Evolutionary conservation across 2,113 vertebrate genomes (phyloP).

Genomic region (Amphiprion percula): DNA sequence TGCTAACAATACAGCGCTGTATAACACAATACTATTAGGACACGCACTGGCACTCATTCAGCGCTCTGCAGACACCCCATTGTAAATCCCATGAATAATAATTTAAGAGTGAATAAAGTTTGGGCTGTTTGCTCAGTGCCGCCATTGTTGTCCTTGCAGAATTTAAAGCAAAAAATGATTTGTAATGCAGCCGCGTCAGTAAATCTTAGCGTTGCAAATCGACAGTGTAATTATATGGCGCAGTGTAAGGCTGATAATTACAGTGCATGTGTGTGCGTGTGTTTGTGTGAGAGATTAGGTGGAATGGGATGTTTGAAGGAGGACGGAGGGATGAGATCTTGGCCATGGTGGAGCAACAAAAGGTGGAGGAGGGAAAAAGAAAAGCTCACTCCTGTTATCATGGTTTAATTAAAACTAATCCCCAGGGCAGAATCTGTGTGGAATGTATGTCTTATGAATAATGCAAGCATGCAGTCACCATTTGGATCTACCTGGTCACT

Average conservation of each 20-base stretch:
- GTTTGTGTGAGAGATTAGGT: slow-evolving; percentile 33
- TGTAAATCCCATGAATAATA: slow-evolving; percentile 73
- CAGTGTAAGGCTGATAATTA: slow-evolving; percentile 62
- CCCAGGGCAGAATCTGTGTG: slow-evolving; percentile 7
- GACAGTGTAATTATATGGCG: slow-evolving; percentile 63
- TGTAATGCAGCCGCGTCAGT: slow-evolving; percentile 23
- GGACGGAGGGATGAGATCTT: slow-evolving; percentile 26
- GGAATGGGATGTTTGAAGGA: slow-evolving; percentile 1
- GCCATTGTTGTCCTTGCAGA: slow-evolving; percentile 58
- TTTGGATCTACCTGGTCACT: not conserved
- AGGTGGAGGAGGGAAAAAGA: slow-evolving; percentile 22
- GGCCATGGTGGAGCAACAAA: slow-evolving; percentile 7
- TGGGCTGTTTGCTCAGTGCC: not conserved
- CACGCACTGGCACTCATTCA: slow-evolving; percentile 54
- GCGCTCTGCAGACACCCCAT: slow-evolving; percentile 51
- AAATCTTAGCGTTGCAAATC: slow-evolving; percentile 56
- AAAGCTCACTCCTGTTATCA: slow-evolving; percentile 28
- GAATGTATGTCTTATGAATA: slow-evolving; percentile 19
- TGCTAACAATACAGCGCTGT: slow-evolving; percentile 67
- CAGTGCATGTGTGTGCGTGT: slow-evolving; percentile 8
- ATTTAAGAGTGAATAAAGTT: slow-evolving; percentile 67
- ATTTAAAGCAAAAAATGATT: slow-evolving; percentile 29
- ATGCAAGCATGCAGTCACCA: slow-evolving; percentile 14
- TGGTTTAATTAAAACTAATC: slow-evolving; percentile 65
- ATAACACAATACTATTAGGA: slow-evolving; percentile 64